Evolutionary conservation across 92 coral and sea anemone genomes (phyloP).

Genomic region (Ricordea florida): DNA sequence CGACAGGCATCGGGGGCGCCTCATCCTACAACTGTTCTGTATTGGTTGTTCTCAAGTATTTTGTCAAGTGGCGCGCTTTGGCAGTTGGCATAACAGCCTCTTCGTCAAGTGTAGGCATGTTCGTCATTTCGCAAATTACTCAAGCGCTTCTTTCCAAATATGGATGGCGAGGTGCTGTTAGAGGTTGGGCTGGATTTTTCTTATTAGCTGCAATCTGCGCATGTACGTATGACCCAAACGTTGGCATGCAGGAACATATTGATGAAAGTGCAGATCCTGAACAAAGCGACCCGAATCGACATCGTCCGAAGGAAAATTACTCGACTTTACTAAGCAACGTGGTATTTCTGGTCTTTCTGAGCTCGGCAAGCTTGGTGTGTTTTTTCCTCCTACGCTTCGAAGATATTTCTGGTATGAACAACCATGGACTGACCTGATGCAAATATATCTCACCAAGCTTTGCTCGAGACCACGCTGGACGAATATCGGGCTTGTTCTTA

Average conservation of each 20-base stretch:
- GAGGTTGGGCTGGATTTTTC: neutral
- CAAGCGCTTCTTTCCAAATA: constrained; percentile 1
- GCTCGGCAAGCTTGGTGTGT: too few relatives aligned
- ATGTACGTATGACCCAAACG: neutral
- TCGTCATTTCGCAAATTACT: constrained; percentile 21
- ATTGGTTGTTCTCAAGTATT: constrained; percentile 38
- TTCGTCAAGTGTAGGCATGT: constrained; percentile 32
- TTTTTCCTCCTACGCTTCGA: too few relatives aligned
- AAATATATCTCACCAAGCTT: too few relatives aligned
- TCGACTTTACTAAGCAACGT: neutral
- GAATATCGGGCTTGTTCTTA: too few relatives aligned
- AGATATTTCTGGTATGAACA: too few relatives aligned
- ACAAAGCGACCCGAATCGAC: neutral
- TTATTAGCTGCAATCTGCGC: constrained; percentile 4
- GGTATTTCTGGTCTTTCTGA: too few relatives aligned
- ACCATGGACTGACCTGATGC: too few relatives aligned
- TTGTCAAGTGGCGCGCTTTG: constrained; percentile 35
- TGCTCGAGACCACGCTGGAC: too few relatives aligned
- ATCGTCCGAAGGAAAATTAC: neutral
- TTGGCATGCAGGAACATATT: neutral
- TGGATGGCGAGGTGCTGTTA: constrained; percentile 18
- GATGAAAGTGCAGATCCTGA: neutral
- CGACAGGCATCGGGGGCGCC: constrained; percentile 25
- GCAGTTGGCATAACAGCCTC: constrained; percentile 46
- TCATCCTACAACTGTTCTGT: neutral